Evolutionary conservation across 2,888 invertebrate genomes (phyloP).

Genomic region (Isotomurus palustris): DNA sequence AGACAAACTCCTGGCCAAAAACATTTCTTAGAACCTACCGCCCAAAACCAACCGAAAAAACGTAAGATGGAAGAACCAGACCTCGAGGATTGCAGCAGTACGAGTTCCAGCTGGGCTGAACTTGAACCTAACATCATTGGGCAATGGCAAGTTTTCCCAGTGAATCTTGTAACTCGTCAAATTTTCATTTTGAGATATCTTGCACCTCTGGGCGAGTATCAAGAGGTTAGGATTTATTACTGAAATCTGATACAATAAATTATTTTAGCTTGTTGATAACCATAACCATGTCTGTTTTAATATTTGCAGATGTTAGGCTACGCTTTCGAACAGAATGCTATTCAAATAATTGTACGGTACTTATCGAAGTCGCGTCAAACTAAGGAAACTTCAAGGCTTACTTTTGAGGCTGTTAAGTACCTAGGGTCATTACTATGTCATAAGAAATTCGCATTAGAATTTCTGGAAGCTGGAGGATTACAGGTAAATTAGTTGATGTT

Average conservation of each 20-base stretch:
- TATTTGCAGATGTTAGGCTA: slow-evolving; percentile 71
- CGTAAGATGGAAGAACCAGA: slow-evolving; percentile 16
- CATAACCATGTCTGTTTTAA: slow-evolving; percentile 23
- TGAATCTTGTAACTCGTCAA: slow-evolving; percentile 81
- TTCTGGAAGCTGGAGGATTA: slow-evolving; percentile 81
- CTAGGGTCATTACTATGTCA: slow-evolving; percentile 90
- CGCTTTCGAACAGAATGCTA: slow-evolving; percentile 86
- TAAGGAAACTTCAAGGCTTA: slow-evolving; percentile 75
- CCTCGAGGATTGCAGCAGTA: slow-evolving; percentile 50
- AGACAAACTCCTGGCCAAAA: slow-evolving; percentile 16
- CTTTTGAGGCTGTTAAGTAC: slow-evolving; percentile 95
- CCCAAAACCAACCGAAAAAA: slow-evolving; percentile 21
- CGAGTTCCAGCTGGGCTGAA: slow-evolving; percentile 88
- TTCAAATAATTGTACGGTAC: slow-evolving; percentile 84
- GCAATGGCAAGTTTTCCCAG: slow-evolving; percentile 82
- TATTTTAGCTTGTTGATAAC: no score
- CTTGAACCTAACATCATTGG: slow-evolving; percentile 85
- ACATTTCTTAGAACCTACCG: slow-evolving; percentile 24
- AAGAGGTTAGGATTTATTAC: slow-evolving; percentile 63
- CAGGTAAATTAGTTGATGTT: slow-evolving; percentile 55
- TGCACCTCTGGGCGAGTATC: slow-evolving; percentile 96
- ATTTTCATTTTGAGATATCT: slow-evolving; percentile 88
- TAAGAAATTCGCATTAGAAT: slow-evolving; percentile 96
- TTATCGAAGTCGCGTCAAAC: slow-evolving; percentile 78
- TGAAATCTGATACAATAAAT: no score